Evolutionary conservation across 2,113 vertebrate species (phyloP), one percentile per base, ranked within the genome.

Genomic region (Cynocephalus volans): DNA sequence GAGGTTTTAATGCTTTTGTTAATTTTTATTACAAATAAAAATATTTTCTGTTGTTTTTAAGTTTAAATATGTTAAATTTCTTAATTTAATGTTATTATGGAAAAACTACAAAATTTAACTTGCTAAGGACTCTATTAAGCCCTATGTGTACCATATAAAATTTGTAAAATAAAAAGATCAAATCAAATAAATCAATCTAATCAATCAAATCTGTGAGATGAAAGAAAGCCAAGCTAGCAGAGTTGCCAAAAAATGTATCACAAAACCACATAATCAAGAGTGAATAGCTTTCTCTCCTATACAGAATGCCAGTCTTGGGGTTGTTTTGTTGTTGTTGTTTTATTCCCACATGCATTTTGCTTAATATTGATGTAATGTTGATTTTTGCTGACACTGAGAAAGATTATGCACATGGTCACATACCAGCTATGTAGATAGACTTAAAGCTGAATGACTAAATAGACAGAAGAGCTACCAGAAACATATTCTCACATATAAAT

Each of bases 31-130:
- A 88, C 41, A 88, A 81, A 93, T 48, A 75, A 84, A 92, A 87
- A 83, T 56, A 89, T 52, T 83, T 70, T 76, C 13, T 69, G 54
- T 75, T 36, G 28, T 52, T 90, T 48, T 76, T 33, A 82, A 24
- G 12, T 79, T 80, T 72, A 91, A 88, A 67, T 41, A 41, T 41
- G 41, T 41, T 41, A 87, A 33, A 89, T 94, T 26, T 86, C 56
- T 50, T 70, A 77, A 62, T 72, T 24, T 23, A 77, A 85, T 23
- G 9, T 18, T 75, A 31, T 45, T 5, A 23, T 48, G 7, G 19
- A 93, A 77, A 94, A 93, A 82, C 19, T 7, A 85, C 24, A 80
- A 92, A 95, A 88, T 67, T 67, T 73, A 85, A 90, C 64, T 80
- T 89, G 41, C 79, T 94, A 81, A 60, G 26, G 82, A 83, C 36